Base-by-base conservation (phyloP, 2,888 invertebrate genomes). In the Escarpia spicata region DNA sequence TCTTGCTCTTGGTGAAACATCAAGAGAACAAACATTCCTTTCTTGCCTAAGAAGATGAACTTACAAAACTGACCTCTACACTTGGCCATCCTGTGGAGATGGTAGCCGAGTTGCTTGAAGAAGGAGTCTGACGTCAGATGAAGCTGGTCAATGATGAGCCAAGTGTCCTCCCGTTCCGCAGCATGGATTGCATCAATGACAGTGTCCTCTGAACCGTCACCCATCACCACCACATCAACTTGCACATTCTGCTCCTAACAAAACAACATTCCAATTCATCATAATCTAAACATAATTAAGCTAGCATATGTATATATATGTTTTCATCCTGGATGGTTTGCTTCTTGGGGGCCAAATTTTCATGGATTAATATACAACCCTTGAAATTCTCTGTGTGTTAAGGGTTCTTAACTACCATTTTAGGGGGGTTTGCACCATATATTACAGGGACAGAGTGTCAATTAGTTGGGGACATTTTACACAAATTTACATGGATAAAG, bases 121-220 rank as follows among this genome's bases (percentile, higher is more conserved):
- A 95, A 94, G 43, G 94, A 93, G 19, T 94, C 93, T 12, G 94
- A 94, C 6, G 95, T 95, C 43, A 96, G 95, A 92, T 96, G 96
- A 3, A 96, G 94, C 45, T 95, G 95, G 93, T 96, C 95, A 45
- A 96, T 95, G 89, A 96, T 93, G 0, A 95, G 94, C 96, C 96
- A 96, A 92, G 95, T 95, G 92, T 96, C 95, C 75, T 96, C 95
- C 92, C 95, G 95, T 94, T 96, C 96, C 8, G 96, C 96, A 12
- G 94, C 93, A 92, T 95, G 95, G 4, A 96, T 94, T 0, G 95
- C 95, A 44, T 95, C 95, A 60, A 95, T 94, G 43, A 96, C 94
- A 1, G 89, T 90, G 43, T 93, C 43, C 93, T 95, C 95, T 92
- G 94, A 94, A 3, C 95, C 96, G 43, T 95, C 95, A n/a, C 95